Evolutionary conservation across 2,797 vertebrate species (phyloP), one percentile per base, ranked within the genome.

Genomic region (Rhabdophis nuchalis): DNA sequence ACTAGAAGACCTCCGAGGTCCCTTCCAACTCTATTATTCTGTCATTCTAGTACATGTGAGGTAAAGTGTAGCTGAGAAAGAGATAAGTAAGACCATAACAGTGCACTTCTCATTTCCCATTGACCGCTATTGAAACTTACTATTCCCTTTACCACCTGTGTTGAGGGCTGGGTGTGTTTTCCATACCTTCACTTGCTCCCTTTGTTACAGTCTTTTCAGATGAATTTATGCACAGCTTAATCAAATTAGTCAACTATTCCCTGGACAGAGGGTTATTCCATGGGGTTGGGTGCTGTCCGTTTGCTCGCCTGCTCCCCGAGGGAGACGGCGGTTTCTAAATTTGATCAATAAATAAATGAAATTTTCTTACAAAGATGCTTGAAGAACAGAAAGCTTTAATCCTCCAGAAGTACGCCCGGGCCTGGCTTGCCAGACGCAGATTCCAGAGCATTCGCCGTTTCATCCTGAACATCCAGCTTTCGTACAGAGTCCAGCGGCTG

Each of bases 391-490:
- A 99, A 96, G 99, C 98, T 1, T 87, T 99, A 96, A 96, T 99
- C 90, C 97, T 99, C 0, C 99, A 99, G 98, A 99, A 99, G 91
- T 97, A 99, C 0, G 98, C 99, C 41, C 97, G 99, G 50, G 99
- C 99, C 0, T 99, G 99, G 99, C 97, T 99, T 92, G 99, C 97
- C 91, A 97, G 99, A 3, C 98, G 99, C 60, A 97, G 99, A 1
- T 99, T 99, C 96, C 99, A 99, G 96, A 99, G 95, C 27, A 98
- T 99, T 94, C 98, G 99, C 0, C 97, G 99, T 0, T 98, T 99
- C 36, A 98, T 99, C 25, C 41, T 99, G 3, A 99, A 99, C 8
- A 98, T 99, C 53, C 99, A 99, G 96, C 98, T 99, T 1, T 99
- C 99, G 0, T 99, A 97, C 96, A 97, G 99, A 95, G 98, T 99